These are phyloP conservation scores for Abscondita cerata DNA, from an alignment of 2,888 invertebrate genomes.

Conservation along the genomic window DNA sequence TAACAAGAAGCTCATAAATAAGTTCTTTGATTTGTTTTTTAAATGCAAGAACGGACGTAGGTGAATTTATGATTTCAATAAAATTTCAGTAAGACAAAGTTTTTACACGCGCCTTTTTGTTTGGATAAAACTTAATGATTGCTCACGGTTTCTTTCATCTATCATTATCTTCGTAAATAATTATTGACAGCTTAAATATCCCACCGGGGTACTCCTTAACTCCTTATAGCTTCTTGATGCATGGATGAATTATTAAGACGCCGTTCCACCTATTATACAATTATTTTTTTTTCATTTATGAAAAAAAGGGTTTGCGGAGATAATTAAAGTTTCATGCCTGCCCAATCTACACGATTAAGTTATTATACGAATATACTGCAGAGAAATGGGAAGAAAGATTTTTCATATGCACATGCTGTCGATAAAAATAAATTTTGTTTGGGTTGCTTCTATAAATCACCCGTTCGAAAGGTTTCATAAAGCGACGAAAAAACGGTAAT, in stretches of 20 bases:
- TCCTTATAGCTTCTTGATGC: constrained; percentile 6
- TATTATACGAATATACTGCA: not conserved
- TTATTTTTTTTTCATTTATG: constrained; percentile 1
- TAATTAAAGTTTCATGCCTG: not conserved
- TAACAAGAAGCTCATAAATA: too few species aligned
- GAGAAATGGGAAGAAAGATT: not conserved
- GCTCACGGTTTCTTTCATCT: constrained; percentile 5
- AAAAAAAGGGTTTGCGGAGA: not conserved
- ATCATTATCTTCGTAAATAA: constrained; percentile 23
- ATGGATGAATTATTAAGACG: not conserved
- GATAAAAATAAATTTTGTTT: not conserved
- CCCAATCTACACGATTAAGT: not conserved
- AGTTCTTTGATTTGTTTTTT: too few species aligned
- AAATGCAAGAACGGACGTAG: too few species aligned
- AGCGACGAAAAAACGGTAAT: too few species aligned
- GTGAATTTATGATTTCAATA: too few species aligned
- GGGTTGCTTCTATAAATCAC: not conserved
- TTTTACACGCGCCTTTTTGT: constrained; percentile 3
- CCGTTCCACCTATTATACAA: constrained; percentile 2
- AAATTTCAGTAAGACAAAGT: not conserved
- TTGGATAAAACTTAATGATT: constrained; percentile 2
- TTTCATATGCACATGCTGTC: not conserved
- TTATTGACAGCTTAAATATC: constrained; percentile 23
- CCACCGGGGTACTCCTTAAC: constrained; percentile 6
- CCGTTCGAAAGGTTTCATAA: too few species aligned